A percentile compares a stretch with the other conserved stretches of the same genome.
Evolutionary conservation across 2,797 vertebrate species (phyloP).

Genomic region (Pantherophis vulpinus): DNA sequence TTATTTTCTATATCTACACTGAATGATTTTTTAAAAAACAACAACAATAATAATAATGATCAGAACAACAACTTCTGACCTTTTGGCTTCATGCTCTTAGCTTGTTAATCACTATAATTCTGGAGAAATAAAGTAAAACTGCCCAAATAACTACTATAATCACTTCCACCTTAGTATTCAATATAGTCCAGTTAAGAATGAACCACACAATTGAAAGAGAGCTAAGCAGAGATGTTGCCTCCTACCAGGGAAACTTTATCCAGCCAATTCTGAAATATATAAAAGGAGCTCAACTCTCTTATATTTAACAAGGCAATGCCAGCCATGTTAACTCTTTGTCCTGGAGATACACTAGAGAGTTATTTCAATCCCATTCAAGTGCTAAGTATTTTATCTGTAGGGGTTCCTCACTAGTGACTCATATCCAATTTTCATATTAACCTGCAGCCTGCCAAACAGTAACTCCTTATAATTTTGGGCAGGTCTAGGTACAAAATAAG

Average conservation of each 20-base stretch:
- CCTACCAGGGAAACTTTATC: slow-evolving; percentile 42
- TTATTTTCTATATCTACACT: slow-evolving; percentile 36
- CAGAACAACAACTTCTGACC: slow-evolving; percentile 49
- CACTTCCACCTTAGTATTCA: slow-evolving; percentile 38
- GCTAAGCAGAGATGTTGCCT: slow-evolving; percentile 51
- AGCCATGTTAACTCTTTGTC: not conserved
- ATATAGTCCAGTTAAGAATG: slow-evolving; percentile 45
- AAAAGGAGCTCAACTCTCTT: slow-evolving; percentile 21
- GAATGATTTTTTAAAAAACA: slow-evolving; percentile 34
- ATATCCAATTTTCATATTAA: rapidly evolving
- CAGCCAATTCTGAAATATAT: not conserved
- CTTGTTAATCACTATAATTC: slow-evolving; percentile 63
- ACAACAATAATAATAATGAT: slow-evolving; percentile 31
- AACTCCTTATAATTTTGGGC: not conserved
- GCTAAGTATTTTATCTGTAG: slow-evolving; percentile 8
- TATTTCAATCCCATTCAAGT: not conserved
- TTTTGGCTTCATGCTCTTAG: slow-evolving; percentile 47
- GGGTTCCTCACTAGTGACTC: not conserved
- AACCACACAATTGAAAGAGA: slow-evolving; percentile 35
- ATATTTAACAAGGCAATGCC: slow-evolving; percentile 11
- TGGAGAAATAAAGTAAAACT: slow-evolving; percentile 51
- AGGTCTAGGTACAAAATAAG: not conserved
- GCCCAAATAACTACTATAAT: slow-evolving; percentile 46
- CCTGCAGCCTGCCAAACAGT: not conserved
- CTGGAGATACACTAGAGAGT: slow-evolving; percentile 3